Evolutionary conservation across 1,140 invertebrate genomes (phyloP), one percentile per base, ranked within the genome.

Genomic region (Augochlora pura): DNA sequence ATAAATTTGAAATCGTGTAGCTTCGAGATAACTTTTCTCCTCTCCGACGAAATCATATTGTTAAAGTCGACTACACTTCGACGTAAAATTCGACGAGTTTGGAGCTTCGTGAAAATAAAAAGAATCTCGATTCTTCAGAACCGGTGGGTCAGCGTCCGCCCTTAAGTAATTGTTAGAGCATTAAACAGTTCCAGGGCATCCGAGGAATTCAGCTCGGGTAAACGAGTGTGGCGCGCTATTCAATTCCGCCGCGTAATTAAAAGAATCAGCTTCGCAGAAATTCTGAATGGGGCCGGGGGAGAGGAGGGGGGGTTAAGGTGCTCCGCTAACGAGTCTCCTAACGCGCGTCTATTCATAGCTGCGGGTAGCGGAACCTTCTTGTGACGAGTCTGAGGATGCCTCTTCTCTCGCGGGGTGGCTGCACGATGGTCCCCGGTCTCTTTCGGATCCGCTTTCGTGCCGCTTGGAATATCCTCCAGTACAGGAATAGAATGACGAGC

Each of bases 391-490:
- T 89, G 16, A 93, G 87, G 82, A 93, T 91, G 65, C 92, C 91
- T 80, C 89, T 89, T 74, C 91, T 88, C 76, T 92, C 92, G 59
- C 88, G 90, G 8, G 90, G 87, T 8, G 91, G 91, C 38, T 93
- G 92, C 76, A 91, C 87, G 27, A 88, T 90, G 52, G 91, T 89
- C 23, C 92, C 91, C 21, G 92, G 94, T 72, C 96, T 93, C 84
- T 95, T 93, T 71, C 96, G 94, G 81, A 97, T 97, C 84, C 97
- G 94, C 92, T 96, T 97, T 69, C 97, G 93, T 1, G 97, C 97
- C 14, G 96, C 96, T 92, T 97, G 96, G 87, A 97, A 97, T 94
- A 99, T 99, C 87, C 96, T 95, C 96, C 97, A 98, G 92, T 99
- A 99, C 27, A 99, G 94, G 82, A 98, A 95, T 60, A 99, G 94